Evolutionary conservation across 2,888 invertebrate species (phyloP).

Genomic region (Sycophila texana): DNA sequence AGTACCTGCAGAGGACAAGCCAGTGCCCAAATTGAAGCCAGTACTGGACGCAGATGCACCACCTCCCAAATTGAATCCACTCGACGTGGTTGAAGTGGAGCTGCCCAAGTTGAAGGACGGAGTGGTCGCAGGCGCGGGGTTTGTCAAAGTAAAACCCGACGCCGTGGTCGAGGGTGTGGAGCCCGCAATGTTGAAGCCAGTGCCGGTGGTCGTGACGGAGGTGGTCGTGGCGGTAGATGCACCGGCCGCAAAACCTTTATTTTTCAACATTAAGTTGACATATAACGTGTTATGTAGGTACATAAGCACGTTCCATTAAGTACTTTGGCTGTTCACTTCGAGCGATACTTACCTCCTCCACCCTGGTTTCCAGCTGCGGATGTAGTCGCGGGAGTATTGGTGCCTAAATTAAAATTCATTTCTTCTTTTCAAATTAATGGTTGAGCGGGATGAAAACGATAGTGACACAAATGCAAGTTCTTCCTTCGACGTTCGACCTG

Average conservation of each 20-base stretch:
- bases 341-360: conserved; percentile 30
- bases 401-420: conserved; percentile 55
- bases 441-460: no score
- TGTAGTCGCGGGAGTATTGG: conserved; percentile 50
- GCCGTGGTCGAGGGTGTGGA: conserved; percentile 49
- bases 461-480: no score
- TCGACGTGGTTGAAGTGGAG: conserved; percentile 60
- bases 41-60: conserved; percentile 58
- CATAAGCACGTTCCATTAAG: neutral
- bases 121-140: conserved; percentile 56
- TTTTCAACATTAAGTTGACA: neutral
- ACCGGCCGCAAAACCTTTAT: conserved; percentile 51
- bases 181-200: conserved; percentile 61
- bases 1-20: conserved; percentile 59
- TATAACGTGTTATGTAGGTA: neutral
- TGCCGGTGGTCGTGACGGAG: conserved; percentile 57
- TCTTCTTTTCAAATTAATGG: neutral
- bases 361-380: conserved; percentile 36
- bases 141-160: conserved; percentile 51
- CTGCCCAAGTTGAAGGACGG: conserved; percentile 61
- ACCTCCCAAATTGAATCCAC: conserved; percentile 62
- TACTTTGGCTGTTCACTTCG: no score
- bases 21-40: conserved; percentile 60
- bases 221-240: conserved; percentile 50
- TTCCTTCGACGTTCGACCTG: no score